Base-by-base conservation (phyloP, 1,140 invertebrate species). In the Sarcophaga bullata region DNA sequence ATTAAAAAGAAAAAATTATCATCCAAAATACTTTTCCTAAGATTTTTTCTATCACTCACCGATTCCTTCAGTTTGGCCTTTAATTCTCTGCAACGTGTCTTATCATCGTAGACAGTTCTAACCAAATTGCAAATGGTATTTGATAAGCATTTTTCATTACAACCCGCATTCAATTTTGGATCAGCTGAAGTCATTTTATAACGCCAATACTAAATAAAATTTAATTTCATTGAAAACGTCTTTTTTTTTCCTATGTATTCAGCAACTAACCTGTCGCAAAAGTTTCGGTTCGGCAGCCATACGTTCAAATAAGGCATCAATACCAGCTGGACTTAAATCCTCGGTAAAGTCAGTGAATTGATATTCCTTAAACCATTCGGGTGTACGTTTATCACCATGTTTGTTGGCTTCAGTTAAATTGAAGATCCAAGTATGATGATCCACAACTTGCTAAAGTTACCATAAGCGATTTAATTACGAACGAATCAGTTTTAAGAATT, bases 371-470 rank as follows among this genome's bases (percentile, higher is more conserved):
- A 92, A 93, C 95, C 95, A 95, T 80, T 83, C 83, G 19, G 86
- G 87, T 19, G 84, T 86, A 19, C 84, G 86, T 80, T 46, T 91
- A 82, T 85, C 82, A 0, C 92, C 91, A 0, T 90, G 89, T 46
- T 92, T 84, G 87, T 97, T 97, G 0, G 96, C 95, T 86, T 93
- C 90, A 0, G 94, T 95, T 8, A 97, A 85, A 89, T 97, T 95
- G 86, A 95, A 94, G 9, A 94, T 93, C 90, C 94, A 97, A n/a
- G 94, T 95, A 8, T 93, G 91, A 80, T 93, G 93, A 88, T 96
- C 94, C 68, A 93, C 85, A 10, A 90, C 86, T 19, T 85, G 82
- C 83, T 85, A 73, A 54, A 81, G 46, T 58, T 50, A 52, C 4
- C 25, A 37, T 2, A 37, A 37, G 25, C 1, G 1, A 4, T 4